phyloP scores from a whole-genome alignment of 2,113 vertebrate genomes.

The Xiphophorus maculatus region DNA sequence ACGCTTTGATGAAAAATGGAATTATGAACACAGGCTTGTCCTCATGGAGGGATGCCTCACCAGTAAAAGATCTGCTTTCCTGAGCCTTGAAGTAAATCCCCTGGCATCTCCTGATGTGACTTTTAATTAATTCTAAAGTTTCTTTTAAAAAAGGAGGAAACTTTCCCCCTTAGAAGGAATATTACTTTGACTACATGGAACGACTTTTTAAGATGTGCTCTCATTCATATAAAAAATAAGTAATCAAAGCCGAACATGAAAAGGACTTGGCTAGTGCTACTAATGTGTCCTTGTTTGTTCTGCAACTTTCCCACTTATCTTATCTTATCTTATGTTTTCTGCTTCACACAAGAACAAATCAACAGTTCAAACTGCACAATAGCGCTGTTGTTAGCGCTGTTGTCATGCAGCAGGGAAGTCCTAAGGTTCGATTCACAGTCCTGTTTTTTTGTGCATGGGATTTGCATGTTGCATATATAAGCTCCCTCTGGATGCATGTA shows the following conservation, averaged over 20 bases:
- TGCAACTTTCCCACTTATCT: not conserved
- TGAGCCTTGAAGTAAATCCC: slow-evolving; percentile 76
- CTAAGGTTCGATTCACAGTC: not conserved
- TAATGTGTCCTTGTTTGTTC: not conserved
- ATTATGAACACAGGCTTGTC: slow-evolving; percentile 72
- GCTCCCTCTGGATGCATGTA: too few species aligned
- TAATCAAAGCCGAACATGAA: slow-evolving; percentile 3
- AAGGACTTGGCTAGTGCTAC: not conserved
- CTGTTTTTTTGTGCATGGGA: not conserved
- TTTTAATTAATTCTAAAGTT: slow-evolving; percentile 78
- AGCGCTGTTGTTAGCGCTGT: not conserved
- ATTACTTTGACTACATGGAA: slow-evolving; percentile 24
- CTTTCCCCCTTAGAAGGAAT: slow-evolving; percentile 47
- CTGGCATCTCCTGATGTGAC: slow-evolving; percentile 74
- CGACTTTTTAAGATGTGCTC: slow-evolving; percentile 53
- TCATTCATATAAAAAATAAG: slow-evolving; percentile 30
- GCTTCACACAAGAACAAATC: not conserved
- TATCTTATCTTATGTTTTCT: not conserved
- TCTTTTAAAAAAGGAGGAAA: slow-evolving; percentile 62
- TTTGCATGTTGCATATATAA: not conserved
- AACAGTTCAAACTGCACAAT: not conserved
- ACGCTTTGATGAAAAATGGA: slow-evolving; percentile 79
- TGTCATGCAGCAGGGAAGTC: not conserved
- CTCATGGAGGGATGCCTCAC: slow-evolving; percentile 62
- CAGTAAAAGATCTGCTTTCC: slow-evolving; percentile 54